These are phyloP conservation scores for Mixornis gularis DNA, from an alignment of 2,113 vertebrate species.

Conservation along the genomic window DNA sequence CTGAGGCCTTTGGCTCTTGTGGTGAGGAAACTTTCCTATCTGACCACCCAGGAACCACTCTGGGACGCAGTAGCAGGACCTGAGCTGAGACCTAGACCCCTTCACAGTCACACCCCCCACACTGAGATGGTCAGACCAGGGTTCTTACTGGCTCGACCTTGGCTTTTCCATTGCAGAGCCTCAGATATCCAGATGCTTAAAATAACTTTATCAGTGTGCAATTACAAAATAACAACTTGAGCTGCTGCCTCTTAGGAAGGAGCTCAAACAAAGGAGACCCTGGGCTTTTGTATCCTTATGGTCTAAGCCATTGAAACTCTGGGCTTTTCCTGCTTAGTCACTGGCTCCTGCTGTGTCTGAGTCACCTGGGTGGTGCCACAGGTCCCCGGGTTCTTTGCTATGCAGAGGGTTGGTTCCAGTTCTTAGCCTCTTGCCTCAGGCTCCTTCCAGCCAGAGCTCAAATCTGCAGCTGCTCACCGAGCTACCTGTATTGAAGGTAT, in stretches of 20 bases:
- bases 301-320: background rate
- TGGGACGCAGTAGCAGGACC: background rate
- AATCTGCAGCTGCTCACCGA: background rate
- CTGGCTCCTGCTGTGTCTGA: background rate
- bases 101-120: background rate
- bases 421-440: background rate
- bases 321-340: background rate
- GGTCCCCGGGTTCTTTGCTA: background rate
- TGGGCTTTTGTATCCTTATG: background rate
- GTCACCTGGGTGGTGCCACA: background rate
- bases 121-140: background rate
- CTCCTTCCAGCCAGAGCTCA: background rate
- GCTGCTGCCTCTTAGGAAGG: background rate
- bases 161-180: background rate
- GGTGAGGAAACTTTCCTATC: background rate
- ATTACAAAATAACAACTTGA: background rate
- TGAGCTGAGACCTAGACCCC: background rate
- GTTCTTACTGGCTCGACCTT: background rate
- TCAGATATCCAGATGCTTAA: background rate
- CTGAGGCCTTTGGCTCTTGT: background rate
- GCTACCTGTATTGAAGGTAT: background rate
- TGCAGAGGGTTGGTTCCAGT: accelerated
- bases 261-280: background rate
- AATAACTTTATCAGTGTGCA: background rate
- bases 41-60: background rate